A percentile compares a stretch with the other conserved stretches of the same genome.
Conservation (phyloP, 2,113 vertebrate genomes). For the Hippoglossus stenolepis region DNA sequence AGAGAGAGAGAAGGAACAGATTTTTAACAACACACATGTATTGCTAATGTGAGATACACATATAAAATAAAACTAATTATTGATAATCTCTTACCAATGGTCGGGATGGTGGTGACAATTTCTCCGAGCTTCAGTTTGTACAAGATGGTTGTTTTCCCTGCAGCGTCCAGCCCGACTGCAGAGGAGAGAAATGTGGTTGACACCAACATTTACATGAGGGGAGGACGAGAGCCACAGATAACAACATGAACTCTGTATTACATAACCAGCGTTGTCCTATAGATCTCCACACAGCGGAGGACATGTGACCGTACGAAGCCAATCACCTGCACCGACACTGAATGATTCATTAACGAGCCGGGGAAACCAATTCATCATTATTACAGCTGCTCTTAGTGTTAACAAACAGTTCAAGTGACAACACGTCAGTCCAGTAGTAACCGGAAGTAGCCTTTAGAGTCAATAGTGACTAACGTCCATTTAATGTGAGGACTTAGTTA, state of each 20-base stretch:
- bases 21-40: neutral
- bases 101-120: slow-evolving; percentile 97
- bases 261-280: neutral
- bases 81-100: slow-evolving; percentile 87
- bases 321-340: neutral
- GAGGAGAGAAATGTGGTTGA: neutral
- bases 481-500: neutral
- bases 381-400: too few relatives aligned
- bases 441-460: too few relatives aligned
- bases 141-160: slow-evolving; percentile 97
- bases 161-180: slow-evolving; percentile 94
- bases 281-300: neutral
- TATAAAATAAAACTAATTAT: neutral
- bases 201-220: neutral
- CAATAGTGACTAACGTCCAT: neutral
- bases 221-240: neutral
- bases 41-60: neutral
- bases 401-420: neutral
- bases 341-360: too few relatives aligned
- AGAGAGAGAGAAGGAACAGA: neutral
- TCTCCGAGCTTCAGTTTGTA: slow-evolving; percentile 97
- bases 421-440: neutral
- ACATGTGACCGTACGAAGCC: neutral
- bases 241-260: neutral
- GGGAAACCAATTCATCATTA: too few relatives aligned